These are phyloP conservation scores for Pygmarrhopalites habei DNA, from an alignment of 1,140 invertebrate species.

Conservation along the genomic window DNA sequence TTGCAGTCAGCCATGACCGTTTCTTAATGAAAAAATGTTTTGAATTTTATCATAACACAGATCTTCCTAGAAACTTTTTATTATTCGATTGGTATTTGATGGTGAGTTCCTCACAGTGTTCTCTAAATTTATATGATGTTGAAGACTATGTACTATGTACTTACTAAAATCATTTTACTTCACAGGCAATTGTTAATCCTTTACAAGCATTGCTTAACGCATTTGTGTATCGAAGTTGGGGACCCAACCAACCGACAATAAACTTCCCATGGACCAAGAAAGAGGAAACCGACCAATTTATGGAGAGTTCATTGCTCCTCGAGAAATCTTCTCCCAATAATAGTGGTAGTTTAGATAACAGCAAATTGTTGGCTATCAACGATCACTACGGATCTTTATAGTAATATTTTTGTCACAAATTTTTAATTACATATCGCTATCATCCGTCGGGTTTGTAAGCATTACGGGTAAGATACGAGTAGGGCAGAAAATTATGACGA, in stretches of 20 bases:
- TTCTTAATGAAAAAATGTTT: too few relatives aligned
- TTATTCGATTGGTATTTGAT: slow-evolving; percentile 69
- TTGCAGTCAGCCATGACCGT: too few relatives aligned
- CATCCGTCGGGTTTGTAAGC: too few relatives aligned
- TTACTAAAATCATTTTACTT: neutral
- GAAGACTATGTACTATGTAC: neutral
- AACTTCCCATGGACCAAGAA: slow-evolving; percentile 37
- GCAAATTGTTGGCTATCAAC: too few relatives aligned
- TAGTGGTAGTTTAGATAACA: slow-evolving; percentile 11
- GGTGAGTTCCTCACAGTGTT: slow-evolving; percentile 49
- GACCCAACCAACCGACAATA: slow-evolving; percentile 42
- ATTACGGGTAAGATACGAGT: too few relatives aligned
- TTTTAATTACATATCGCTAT: too few relatives aligned
- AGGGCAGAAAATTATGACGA: too few relatives aligned
- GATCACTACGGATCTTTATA: too few relatives aligned
- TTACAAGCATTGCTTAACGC: slow-evolving; percentile 72
- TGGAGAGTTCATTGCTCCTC: slow-evolving; percentile 17
- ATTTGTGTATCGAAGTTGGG: slow-evolving; percentile 66
- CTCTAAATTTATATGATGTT: neutral
- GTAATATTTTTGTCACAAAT: too few relatives aligned
- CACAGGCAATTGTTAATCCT: slow-evolving; percentile 69
- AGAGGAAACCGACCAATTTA: neutral
- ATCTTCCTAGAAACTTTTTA: slow-evolving; percentile 59
- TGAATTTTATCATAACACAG: too few relatives aligned
- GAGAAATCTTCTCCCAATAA: slow-evolving; percentile 6